Conservation (phyloP, 1,140 invertebrate species). For the Solen grandis region DNA sequence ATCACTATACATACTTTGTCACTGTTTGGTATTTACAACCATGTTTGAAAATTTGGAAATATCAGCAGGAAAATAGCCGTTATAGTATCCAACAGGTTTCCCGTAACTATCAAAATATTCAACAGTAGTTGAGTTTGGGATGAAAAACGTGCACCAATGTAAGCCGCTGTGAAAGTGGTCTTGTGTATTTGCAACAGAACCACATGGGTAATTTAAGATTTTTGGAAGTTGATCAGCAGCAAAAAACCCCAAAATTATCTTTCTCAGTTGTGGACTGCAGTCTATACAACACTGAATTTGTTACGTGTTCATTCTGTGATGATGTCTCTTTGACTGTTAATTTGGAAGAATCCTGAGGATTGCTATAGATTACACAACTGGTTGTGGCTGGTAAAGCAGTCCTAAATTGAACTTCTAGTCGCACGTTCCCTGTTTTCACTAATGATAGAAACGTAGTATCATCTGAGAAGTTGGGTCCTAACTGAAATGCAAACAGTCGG, state of each 20-base stretch:
- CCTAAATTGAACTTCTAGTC: slow-evolving; percentile 39
- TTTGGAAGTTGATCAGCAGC: slow-evolving; percentile 34
- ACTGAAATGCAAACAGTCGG: slow-evolving; percentile 39
- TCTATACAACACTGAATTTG: slow-evolving; percentile 45
- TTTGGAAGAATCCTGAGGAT: slow-evolving; percentile 36
- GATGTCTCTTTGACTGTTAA: slow-evolving; percentile 46
- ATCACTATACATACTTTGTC: slow-evolving; percentile 40
- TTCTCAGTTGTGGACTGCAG: slow-evolving; percentile 16
- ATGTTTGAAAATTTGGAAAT: neutral
- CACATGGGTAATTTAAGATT: slow-evolving; percentile 8
- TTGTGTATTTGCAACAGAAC: slow-evolving; percentile 37
- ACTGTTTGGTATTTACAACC: slow-evolving; percentile 12
- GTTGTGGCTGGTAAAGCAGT: slow-evolving; percentile 28
- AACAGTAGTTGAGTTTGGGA: slow-evolving; percentile 8
- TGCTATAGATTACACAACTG: slow-evolving; percentile 44
- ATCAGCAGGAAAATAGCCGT: slow-evolving; percentile 5
- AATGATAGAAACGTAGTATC: slow-evolving; percentile 13
- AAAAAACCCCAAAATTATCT: slow-evolving; percentile 19
- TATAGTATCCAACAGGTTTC: slow-evolving; percentile 24
- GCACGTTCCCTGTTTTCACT: slow-evolving; percentile 39
- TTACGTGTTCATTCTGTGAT: slow-evolving; percentile 44
- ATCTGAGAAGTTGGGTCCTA: slow-evolving; percentile 34
- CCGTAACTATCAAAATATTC: slow-evolving; percentile 46
- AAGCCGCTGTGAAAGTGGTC: neutral
- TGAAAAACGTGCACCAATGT: slow-evolving; percentile 38